These are phyloP conservation scores for Oryctolagus cuniculus DNA, from an alignment of 2,113 vertebrate genomes.

Conservation along the genomic window DNA sequence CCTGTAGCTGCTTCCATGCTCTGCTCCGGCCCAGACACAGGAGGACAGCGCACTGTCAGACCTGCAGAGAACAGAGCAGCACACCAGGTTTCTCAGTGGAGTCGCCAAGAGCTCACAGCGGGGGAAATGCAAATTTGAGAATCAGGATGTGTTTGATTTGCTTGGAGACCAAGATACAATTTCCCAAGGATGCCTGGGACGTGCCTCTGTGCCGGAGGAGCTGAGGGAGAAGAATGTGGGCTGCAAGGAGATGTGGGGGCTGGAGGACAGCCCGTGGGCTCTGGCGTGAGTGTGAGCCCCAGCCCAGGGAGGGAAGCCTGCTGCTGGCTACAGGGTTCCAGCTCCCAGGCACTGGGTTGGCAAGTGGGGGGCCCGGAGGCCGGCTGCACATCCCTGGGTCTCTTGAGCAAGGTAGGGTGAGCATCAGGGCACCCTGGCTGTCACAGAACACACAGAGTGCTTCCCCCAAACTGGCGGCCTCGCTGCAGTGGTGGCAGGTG, in stretches of 20 bases:
- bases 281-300: not conserved
- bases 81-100: not conserved
- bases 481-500: too few species aligned
- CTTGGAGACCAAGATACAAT: not conserved
- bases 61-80: not conserved
- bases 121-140: constrained; percentile 13
- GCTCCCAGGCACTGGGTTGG: not conserved
- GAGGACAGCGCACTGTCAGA: not conserved
- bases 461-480: not conserved
- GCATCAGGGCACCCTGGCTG: too few species aligned
- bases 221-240: not conserved
- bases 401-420: not conserved
- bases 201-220: not conserved
- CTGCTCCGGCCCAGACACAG: not conserved
- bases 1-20: not conserved
- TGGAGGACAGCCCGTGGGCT: not conserved
- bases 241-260: not conserved
- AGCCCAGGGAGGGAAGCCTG: not conserved
- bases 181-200: not conserved
- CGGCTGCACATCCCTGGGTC: not conserved
- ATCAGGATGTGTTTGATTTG: not conserved
- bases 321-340: not conserved
- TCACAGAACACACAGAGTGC: not conserved
- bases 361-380: too few species aligned
- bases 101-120: not conserved